Conservation (phyloP, 2,888 invertebrate species). For the Chrysopilus asiliformis region DNA sequence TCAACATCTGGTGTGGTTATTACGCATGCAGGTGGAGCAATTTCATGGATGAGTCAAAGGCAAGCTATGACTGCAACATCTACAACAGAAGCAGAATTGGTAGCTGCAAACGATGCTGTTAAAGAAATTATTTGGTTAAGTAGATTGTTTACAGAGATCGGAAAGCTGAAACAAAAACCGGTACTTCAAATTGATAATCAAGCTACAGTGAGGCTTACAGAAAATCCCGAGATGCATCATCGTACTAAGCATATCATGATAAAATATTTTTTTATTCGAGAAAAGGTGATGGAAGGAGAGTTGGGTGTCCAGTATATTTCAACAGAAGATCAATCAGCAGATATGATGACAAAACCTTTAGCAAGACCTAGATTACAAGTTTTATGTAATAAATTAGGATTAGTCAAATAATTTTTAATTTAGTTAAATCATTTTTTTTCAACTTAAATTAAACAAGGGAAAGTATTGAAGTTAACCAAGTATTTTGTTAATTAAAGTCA, state of each 20-base stretch:
- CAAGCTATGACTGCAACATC: slow-evolving; percentile 22
- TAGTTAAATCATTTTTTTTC: too few relatives aligned
- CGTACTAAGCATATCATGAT: neutral
- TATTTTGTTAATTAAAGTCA: too few relatives aligned
- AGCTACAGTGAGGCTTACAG: neutral
- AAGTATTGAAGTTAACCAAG: neutral
- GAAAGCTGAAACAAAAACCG: neutral
- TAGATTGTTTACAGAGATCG: neutral
- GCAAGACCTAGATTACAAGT: too few relatives aligned
- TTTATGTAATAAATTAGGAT: too few relatives aligned
- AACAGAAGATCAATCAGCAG: neutral
- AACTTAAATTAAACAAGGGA: neutral
- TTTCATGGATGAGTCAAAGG: slow-evolving; percentile 20
- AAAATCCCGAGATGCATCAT: neutral
- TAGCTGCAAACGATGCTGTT: neutral
- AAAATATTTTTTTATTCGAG: neutral
- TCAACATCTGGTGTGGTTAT: slow-evolving; percentile 20
- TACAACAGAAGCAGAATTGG: slow-evolving; percentile 17
- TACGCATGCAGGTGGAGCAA: slow-evolving; percentile 15
- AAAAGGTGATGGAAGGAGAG: neutral
- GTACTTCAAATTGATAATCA: neutral
- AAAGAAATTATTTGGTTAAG: neutral
- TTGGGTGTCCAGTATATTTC: neutral
- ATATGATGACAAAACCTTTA: too few relatives aligned
- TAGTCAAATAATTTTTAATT: too few relatives aligned